Conservation (phyloP, 2,113 vertebrate species). For the Entomyzon cyanotis region DNA sequence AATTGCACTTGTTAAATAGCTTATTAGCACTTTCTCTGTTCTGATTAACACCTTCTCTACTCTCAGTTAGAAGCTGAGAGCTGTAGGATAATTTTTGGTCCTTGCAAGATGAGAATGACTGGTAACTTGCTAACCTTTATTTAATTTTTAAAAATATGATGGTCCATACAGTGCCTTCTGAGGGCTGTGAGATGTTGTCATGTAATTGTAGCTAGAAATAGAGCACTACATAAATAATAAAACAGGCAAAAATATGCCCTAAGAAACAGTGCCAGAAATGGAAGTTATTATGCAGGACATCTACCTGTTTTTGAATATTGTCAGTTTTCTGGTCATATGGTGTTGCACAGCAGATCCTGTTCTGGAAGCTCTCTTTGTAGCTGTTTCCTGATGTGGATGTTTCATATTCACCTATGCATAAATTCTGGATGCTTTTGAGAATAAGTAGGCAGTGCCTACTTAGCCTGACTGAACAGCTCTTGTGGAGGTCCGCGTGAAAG, state of each 20-base stretch:
- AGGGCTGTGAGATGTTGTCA: not conserved
- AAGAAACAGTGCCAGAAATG: not conserved
- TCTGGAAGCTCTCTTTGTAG: not conserved
- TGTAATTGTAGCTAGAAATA: not conserved
- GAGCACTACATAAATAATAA: not conserved
- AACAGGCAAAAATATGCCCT: not conserved
- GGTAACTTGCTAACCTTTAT: not conserved
- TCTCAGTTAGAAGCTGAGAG: not conserved
- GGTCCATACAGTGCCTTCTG: not conserved
- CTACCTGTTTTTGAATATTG: not conserved
- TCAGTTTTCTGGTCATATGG: not conserved
- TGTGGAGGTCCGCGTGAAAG: not conserved
- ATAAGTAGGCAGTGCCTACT: not conserved
- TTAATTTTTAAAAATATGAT: not conserved
- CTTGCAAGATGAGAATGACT: not conserved
- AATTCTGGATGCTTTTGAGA: not conserved
- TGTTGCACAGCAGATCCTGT: not conserved
- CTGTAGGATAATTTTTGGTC: not conserved
- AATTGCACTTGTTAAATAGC: not conserved
- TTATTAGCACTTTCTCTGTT: not conserved
- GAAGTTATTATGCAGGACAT: not conserved
- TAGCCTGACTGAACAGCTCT: not conserved
- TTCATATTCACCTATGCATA: fast-evolving
- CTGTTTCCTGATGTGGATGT: not conserved
- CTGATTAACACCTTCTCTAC: not conserved